Percentiles rank a stretch among this genome's conserved stretches.
These are phyloP conservation scores for Smittia sp. DNA, from an alignment of 2,888 invertebrate genomes.

Conservation along the genomic window DNA sequence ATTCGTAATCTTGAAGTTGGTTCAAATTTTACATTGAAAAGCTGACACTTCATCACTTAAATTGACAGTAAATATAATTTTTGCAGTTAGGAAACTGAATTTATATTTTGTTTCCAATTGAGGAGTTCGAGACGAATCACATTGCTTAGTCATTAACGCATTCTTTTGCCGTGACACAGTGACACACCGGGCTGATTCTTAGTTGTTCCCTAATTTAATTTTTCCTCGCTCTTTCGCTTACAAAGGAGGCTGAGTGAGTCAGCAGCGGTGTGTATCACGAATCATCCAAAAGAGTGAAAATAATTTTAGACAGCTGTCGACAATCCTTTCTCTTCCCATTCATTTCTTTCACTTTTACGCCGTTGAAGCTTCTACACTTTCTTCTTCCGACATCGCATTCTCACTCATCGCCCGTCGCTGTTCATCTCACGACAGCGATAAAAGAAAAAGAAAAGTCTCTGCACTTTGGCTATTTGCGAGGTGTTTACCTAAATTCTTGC, in stretches of 20 bases:
- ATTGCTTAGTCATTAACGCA: background rate
- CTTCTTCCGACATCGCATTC: background rate
- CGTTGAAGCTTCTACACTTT: constrained; percentile 1
- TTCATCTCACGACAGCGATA: background rate
- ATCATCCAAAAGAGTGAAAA: constrained; percentile 9
- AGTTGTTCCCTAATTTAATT: too few species aligned
- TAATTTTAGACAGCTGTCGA: constrained; percentile 29
- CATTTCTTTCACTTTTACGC: background rate
- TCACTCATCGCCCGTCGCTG: background rate
- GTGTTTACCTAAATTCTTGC: constrained; percentile 19
- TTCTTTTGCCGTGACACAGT: background rate
- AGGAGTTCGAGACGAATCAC: too few species aligned
- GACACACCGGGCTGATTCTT: too few species aligned
- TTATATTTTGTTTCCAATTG: too few species aligned
- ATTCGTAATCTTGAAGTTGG: too few species aligned
- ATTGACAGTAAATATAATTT: too few species aligned
- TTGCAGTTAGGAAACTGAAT: too few species aligned
- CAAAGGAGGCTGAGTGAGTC: background rate
- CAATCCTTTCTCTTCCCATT: constrained; percentile 13
- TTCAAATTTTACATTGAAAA: too few species aligned
- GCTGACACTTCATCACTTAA: too few species aligned
- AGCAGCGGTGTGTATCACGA: background rate
- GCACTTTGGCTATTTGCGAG: background rate
- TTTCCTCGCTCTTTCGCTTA: too few species aligned
- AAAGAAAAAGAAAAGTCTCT: background rate